A percentile compares a stretch with the other conserved stretches of the same genome.
Evolutionary conservation across 1,140 invertebrate genomes (phyloP).

Genomic region (Sinella curviseta): DNA sequence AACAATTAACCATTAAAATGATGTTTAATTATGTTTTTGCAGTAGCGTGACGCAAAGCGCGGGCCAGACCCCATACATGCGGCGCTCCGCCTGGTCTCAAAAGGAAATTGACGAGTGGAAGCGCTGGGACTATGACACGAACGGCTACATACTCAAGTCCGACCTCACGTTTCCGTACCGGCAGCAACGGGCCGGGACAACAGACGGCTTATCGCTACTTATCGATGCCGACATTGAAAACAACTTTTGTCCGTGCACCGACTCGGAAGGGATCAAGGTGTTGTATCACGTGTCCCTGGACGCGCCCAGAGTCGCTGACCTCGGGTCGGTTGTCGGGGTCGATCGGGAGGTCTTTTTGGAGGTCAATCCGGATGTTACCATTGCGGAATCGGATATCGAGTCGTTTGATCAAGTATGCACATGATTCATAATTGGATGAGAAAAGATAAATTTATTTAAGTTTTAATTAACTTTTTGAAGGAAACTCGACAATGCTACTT

Average conservation of each 20-base stretch:
- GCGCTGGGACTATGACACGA: constrained; percentile 1
- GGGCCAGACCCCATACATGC: background rate
- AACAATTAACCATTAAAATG: too few relatives aligned
- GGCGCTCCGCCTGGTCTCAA: background rate
- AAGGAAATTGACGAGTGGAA: background rate
- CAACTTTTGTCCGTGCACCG: background rate
- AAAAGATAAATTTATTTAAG: background rate
- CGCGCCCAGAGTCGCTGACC: background rate
- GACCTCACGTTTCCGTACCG: background rate
- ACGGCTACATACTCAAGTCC: background rate
- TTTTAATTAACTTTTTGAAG: background rate
- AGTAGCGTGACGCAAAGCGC: background rate
- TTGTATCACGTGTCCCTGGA: background rate
- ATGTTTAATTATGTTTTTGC: background rate
- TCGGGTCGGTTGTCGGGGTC: background rate
- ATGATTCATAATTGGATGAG: background rate
- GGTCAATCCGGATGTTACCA: background rate
- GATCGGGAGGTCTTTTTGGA: background rate
- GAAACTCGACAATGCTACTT: constrained; percentile 33
- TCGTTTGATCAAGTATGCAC: background rate
- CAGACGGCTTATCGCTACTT: background rate
- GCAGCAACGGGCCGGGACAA: background rate
- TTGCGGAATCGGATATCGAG: background rate
- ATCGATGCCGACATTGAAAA: background rate
- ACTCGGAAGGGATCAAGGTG: constrained; percentile 4